A percentile compares a stretch with the other conserved stretches of the same genome.
Conservation (phyloP, 2,797 vertebrate genomes). For the Eulemur coronatus region DNA sequence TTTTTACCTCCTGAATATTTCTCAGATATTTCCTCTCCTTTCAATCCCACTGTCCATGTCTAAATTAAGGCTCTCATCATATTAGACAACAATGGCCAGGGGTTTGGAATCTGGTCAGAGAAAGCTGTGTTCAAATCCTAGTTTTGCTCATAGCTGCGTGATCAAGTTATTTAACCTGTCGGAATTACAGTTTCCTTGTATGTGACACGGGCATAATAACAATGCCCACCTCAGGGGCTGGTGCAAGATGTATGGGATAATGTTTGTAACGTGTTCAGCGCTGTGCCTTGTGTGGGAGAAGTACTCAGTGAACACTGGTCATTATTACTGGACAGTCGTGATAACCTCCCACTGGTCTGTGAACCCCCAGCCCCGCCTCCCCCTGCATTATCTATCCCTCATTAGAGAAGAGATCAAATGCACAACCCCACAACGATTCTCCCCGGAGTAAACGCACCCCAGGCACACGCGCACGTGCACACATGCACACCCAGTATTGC, state of each 20-base stretch:
- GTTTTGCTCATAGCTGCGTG: neutral
- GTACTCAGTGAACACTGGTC: neutral
- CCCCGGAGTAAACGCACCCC: neutral
- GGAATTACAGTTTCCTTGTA: neutral
- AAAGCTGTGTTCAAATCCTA: neutral
- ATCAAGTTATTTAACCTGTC: neutral
- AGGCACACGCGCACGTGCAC: neutral
- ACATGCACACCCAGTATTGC: too few relatives aligned
- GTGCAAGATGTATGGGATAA: neutral
- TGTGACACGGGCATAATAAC: neutral
- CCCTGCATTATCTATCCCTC: neutral
- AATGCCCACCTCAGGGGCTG: neutral
- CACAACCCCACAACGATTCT: neutral
- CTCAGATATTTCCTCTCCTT: neutral
- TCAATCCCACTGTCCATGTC: neutral
- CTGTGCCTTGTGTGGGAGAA: rapidly evolving
- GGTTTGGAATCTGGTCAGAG: neutral
- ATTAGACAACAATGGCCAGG: neutral
- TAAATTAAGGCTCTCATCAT: neutral
- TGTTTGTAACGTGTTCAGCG: neutral
- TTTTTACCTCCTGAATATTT: neutral
- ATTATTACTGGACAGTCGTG: neutral
- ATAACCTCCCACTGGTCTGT: neutral
- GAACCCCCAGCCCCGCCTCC: neutral
- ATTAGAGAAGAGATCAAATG: neutral